Conservation (phyloP, 2,797 vertebrate species). For the Synanceia verrucosa region DNA sequence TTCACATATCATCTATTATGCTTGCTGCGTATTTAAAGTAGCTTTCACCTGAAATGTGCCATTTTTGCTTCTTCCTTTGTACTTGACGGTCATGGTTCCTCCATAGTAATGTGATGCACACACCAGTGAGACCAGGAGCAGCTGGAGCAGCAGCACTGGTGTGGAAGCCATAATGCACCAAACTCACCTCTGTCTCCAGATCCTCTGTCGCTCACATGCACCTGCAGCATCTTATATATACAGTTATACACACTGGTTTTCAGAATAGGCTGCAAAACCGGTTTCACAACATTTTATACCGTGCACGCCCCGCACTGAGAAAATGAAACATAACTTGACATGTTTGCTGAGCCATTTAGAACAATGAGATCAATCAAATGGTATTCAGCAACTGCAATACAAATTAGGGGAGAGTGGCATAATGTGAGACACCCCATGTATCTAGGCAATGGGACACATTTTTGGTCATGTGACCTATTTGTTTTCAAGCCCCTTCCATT, state of each 20-base stretch:
- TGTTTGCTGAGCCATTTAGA: too few species aligned
- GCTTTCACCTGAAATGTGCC: slow-evolving; percentile 43
- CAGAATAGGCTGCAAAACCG: slow-evolving; percentile 25
- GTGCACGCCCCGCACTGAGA: accelerated
- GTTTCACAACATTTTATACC: neutral
- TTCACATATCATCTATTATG: neutral
- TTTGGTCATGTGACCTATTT: too few species aligned
- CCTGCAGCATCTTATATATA: slow-evolving; percentile 18
- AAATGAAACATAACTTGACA: too few species aligned
- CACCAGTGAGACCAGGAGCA: slow-evolving; percentile 51
- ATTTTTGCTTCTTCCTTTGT: slow-evolving; percentile 45
- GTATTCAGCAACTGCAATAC: neutral
- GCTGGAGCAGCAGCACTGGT: slow-evolving; percentile 25
- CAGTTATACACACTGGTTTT: accelerated
- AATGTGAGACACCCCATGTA: too few species aligned
- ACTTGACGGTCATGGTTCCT: neutral
- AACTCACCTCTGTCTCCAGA: neutral
- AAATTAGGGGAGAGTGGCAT: too few species aligned
- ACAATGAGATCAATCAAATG: neutral
- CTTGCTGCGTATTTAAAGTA: neutral
- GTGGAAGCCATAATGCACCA: slow-evolving; percentile 41
- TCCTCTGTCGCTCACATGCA: neutral
- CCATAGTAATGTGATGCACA: slow-evolving; percentile 41
- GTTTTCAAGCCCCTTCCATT: too few species aligned
- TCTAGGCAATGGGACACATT: too few species aligned